Percentiles rank a stretch among this genome's conserved stretches.
Evolutionary conservation across 1,140 invertebrate species (phyloP).

Genomic region (Hirudo medicinalis): DNA sequence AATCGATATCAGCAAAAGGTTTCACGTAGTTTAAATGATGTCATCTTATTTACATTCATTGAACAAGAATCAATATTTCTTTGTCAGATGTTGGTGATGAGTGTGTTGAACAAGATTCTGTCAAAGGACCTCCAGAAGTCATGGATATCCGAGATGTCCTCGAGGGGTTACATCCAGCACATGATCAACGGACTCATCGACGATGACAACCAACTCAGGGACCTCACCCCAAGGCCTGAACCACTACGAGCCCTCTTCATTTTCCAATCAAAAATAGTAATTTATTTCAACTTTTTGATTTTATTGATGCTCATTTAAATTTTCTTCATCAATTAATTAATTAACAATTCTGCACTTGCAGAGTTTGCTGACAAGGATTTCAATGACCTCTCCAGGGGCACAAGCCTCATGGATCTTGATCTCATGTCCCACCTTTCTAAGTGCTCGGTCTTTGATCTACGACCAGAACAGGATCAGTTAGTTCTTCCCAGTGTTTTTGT

Average conservation of each 20-base stretch:
- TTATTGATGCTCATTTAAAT: background rate
- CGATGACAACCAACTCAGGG: constrained; percentile 57
- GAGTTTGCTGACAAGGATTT: constrained; percentile 60
- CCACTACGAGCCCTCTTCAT: constrained; percentile 64
- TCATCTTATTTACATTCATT: too few species aligned
- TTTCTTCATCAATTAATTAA: too few species aligned
- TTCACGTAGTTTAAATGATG: too few species aligned
- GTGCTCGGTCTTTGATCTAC: constrained; percentile 61
- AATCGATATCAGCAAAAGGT: too few species aligned
- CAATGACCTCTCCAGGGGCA: constrained; percentile 57
- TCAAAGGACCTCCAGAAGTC: constrained; percentile 58
- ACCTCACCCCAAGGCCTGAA: constrained; percentile 55
- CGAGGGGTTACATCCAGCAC: constrained; percentile 67
- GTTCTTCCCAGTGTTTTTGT: background rate
- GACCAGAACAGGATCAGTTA: constrained; percentile 37
- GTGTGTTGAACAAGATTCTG: constrained; percentile 63
- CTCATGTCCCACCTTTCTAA: constrained; percentile 57
- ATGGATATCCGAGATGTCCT: constrained; percentile 59
- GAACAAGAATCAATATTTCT: background rate
- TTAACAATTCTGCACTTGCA: too few species aligned
- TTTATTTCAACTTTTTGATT: constrained; percentile 20
- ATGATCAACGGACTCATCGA: constrained; percentile 64
- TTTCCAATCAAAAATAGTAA: constrained; percentile 69
- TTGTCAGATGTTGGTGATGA: constrained; percentile 61
- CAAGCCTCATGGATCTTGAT: constrained; percentile 61